Evolutionary conservation across 2,888 invertebrate species (phyloP).

Genomic region (Lissocephala sabroskyi): DNA sequence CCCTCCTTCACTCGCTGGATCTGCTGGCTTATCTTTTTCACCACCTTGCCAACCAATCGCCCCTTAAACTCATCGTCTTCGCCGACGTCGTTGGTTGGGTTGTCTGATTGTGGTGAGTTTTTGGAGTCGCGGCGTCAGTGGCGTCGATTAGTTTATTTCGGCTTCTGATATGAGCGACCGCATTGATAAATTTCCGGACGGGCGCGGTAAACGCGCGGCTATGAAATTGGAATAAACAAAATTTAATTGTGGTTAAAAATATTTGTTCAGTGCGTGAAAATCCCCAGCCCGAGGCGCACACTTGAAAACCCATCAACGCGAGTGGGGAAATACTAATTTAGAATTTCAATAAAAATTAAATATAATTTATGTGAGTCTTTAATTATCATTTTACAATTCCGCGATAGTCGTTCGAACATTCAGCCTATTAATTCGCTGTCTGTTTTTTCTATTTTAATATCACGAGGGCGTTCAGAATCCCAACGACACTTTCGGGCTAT

Average conservation of each 20-base stretch:
- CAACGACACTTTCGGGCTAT: too few relatives aligned
- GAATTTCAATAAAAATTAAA: not conserved
- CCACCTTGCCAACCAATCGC: not conserved
- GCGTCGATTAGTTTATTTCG: slow-evolving; percentile 5
- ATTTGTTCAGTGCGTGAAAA: not conserved
- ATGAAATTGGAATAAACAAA: too few relatives aligned
- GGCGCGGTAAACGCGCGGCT: too few relatives aligned
- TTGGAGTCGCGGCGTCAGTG: not conserved
- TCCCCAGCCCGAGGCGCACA: too few relatives aligned
- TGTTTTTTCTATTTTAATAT: not conserved
- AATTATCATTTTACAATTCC: slow-evolving; percentile 4
- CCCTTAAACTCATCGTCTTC: too few relatives aligned
- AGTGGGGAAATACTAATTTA: too few relatives aligned
- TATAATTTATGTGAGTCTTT: slow-evolving; percentile 6
- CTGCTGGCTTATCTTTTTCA: slow-evolving; percentile 7
- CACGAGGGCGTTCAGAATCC: not conserved
- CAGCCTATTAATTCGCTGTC: not conserved
- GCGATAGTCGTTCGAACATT: not conserved
- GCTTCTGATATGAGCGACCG: slow-evolving; percentile 8
- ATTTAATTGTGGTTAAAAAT: not conserved
- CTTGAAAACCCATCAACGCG: too few relatives aligned
- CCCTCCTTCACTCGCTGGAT: too few relatives aligned
- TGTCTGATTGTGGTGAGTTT: slow-evolving; percentile 2
- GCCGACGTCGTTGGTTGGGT: too few relatives aligned
- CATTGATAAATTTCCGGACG: slow-evolving; percentile 7